Evolutionary conservation across 1,140 invertebrate genomes (phyloP).

Genomic region (Drosophila mojavensis): DNA sequence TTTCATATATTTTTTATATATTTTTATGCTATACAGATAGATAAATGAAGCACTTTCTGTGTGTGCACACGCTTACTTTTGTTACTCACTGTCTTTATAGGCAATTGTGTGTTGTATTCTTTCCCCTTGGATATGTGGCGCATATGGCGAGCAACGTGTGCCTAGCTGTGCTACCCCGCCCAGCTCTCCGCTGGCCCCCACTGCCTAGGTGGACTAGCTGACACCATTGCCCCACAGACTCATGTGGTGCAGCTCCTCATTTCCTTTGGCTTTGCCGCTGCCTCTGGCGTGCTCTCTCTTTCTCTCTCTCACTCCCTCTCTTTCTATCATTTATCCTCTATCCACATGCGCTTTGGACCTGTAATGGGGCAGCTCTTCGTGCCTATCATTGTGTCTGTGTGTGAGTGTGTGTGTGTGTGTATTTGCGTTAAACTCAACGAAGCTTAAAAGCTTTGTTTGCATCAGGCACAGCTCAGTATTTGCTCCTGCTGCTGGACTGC

Average conservation of each 20-base stretch:
- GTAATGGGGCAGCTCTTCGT: conserved; percentile 25
- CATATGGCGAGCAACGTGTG: conserved; percentile 73
- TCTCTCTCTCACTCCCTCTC: not conserved
- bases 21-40: not conserved
- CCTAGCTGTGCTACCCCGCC: conserved; percentile 24
- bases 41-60: not conserved
- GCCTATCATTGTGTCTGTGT: conserved; percentile 41
- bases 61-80: not conserved
- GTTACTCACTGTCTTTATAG: conserved; percentile 33
- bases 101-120: conserved; percentile 10
- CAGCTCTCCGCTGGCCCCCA: not conserved
- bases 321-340: not conserved
- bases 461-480: conserved; percentile 71
- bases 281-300: not conserved
- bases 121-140: conserved; percentile 39
- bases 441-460: conserved; percentile 82
- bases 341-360: conserved; percentile 2
- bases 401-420: conserved; percentile 33
- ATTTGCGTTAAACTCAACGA: conserved; percentile 68
- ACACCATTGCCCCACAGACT: conserved; percentile 10
- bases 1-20: too few relatives aligned
- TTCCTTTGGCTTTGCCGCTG: not conserved
- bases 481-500: conserved; percentile 43
- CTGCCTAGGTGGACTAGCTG: conserved; percentile 1
- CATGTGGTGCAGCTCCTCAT: conserved; percentile 5